Conservation (phyloP, 2,113 vertebrate species). For the Alligator mississippiensis region DNA sequence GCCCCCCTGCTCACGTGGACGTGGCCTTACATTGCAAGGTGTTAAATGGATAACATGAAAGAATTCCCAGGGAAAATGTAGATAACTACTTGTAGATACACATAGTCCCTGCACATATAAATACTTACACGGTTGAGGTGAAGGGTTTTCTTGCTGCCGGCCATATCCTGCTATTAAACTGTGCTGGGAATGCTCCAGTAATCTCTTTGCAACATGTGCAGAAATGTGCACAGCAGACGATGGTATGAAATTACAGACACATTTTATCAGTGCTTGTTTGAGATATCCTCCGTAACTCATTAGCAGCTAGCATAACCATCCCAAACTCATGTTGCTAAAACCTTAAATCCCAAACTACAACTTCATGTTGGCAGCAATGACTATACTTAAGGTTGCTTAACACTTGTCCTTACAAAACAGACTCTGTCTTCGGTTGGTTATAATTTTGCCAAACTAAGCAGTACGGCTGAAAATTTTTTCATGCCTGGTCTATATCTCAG, state of each 20-base stretch:
- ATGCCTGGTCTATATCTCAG: not conserved
- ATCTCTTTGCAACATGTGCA: constrained; percentile 15
- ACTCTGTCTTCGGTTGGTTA: not conserved
- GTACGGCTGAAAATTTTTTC: not conserved
- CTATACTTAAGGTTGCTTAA: not conserved
- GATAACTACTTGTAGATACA: not conserved
- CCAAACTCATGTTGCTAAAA: not conserved
- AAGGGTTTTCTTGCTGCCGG: not conserved
- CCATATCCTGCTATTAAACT: not conserved
- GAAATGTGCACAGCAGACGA: constrained; percentile 27
- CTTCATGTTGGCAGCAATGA: not conserved
- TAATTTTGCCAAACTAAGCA: not conserved
- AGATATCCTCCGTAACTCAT: constrained; percentile 35
- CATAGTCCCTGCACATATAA: not conserved
- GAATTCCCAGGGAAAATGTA: not conserved
- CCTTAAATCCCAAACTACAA: not conserved
- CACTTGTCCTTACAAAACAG: not conserved
- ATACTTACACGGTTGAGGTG: not conserved
- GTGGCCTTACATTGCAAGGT: not conserved
- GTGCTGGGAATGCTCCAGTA: constrained; percentile 19
- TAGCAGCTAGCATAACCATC: not conserved
- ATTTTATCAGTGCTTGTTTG: constrained; percentile 57
- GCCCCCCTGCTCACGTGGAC: too few species aligned
- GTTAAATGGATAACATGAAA: not conserved
- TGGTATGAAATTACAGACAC: constrained; percentile 8